Conservation (phyloP, 2,113 vertebrate genomes). For the Alectura lathami region DNA sequence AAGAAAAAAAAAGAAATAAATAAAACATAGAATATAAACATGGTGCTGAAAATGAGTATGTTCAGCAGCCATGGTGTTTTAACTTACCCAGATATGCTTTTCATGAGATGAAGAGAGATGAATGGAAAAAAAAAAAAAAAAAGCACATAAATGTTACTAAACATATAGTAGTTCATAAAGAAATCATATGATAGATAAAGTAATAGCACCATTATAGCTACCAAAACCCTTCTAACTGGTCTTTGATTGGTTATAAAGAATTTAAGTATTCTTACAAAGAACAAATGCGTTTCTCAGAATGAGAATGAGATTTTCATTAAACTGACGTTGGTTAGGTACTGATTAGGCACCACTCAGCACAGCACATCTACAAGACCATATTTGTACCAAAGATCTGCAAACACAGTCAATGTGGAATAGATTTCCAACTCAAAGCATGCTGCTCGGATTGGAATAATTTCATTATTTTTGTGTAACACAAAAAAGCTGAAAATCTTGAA, state of each 20-base stretch:
- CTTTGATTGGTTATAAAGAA: neutral
- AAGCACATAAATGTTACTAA: constrained; percentile 95
- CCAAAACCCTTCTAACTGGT: constrained; percentile 30
- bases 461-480: neutral
- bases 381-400: neutral
- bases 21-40: constrained; percentile 69
- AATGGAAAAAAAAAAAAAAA: constrained; percentile 89
- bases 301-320: neutral
- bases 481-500: neutral
- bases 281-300: neutral
- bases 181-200: constrained; percentile 68
- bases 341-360: neutral
- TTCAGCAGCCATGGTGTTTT: constrained; percentile 84
- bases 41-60: constrained; percentile 81
- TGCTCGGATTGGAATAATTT: neutral
- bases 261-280: neutral
- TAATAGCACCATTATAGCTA: constrained; percentile 57
- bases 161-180: constrained; percentile 74
- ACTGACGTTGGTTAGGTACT: neutral
- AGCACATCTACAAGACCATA: neutral
- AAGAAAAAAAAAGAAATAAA: constrained; percentile 25
- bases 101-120: constrained; percentile 88
- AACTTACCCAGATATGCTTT: constrained; percentile 92
- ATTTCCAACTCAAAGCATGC: neutral
- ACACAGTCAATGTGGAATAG: neutral